Evolutionary conservation across 2,888 invertebrate species (phyloP), one percentile per base, ranked within the genome.

Genomic region (Chrysina gloriosa): DNA sequence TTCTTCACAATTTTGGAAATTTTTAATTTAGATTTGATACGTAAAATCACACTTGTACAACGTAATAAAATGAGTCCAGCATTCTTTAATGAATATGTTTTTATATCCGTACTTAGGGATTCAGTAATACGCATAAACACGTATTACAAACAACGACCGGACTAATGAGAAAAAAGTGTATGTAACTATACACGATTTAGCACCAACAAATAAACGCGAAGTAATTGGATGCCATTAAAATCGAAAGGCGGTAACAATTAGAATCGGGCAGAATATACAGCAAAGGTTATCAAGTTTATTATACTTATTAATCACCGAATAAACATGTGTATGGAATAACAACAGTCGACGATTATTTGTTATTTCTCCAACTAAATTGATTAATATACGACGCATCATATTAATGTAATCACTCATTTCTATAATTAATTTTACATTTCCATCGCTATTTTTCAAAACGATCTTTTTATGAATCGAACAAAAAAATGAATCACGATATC

Each of bases 261-360:
- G 31, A 29, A 31, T 11, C 4, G 29, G 16, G 9, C 42, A 29
- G 27, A 42, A 61, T 36, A 14, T 27, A 27, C 25, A 9, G 16
- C 16, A 29, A 61, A 39, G 58, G 58, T 61, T 42, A 61, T 42
- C 58, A 16, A 39, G 52, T 19, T 61, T 42, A 42, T 42, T 42
- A 42, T 14, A n/a, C n/a, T n/a, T n/a, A 25, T 56, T 56, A 36
- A 61, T 42, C 25, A 39, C 36, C 14, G 19, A 58, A 25, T 39
- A 21, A 58, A 61, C 19, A 31, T 11, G n/a, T 61, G 42, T 61
- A 6, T 7, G 16, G 7, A 25, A 27, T 42, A 42, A 39, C 25
- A 58, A 27, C 25, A 25, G 11, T 1, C 5, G 19, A 14, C 27
- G 16, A 42, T 61, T 61, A 42, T 39, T 25, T 45, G 16, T 42